Conservation (phyloP, 37 sponge, comb jelly and placozoan species). For the Agelas oroides region DNA sequence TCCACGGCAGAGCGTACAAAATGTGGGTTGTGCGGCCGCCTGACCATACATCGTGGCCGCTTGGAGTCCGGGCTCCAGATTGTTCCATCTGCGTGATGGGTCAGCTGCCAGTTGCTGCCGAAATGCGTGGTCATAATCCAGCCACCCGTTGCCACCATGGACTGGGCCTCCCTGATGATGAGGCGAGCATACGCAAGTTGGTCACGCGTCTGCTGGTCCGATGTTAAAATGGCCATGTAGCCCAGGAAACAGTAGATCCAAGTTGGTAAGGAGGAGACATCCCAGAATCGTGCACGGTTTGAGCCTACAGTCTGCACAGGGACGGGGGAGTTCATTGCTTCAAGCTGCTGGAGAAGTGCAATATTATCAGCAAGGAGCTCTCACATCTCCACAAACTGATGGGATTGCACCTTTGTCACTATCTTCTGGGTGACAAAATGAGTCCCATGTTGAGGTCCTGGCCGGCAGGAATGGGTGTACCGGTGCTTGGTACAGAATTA, state of each 20-base stretch:
- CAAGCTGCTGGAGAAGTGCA: background rate
- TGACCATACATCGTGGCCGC: background rate
- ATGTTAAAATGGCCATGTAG: background rate
- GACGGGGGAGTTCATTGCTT: background rate
- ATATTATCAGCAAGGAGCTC: no score
- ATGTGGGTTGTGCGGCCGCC: background rate
- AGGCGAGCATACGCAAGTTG: slow-evolving; percentile 11
- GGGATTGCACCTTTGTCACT: no score
- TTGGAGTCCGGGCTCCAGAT: background rate
- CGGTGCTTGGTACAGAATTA: no score
- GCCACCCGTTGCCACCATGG: slow-evolving; percentile 11
- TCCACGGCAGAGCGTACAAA: background rate
- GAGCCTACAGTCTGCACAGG: background rate
- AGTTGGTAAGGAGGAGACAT: background rate
- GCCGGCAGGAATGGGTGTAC: no score
- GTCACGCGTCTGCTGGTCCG: background rate
- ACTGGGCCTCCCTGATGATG: slow-evolving; percentile 15
- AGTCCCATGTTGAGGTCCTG: no score
- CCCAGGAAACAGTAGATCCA: slow-evolving; percentile 24
- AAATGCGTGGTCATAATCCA: slow-evolving; percentile 5
- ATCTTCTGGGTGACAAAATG: no score
- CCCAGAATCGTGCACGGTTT: background rate
- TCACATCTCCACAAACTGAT: no score
- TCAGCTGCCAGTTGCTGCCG: background rate
- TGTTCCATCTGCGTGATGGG: background rate